Percentiles rank a stretch among this genome's conserved stretches.
Conservation (phyloP, 2,888 invertebrate species). For the Caenorhabditis imperialis region DNA sequence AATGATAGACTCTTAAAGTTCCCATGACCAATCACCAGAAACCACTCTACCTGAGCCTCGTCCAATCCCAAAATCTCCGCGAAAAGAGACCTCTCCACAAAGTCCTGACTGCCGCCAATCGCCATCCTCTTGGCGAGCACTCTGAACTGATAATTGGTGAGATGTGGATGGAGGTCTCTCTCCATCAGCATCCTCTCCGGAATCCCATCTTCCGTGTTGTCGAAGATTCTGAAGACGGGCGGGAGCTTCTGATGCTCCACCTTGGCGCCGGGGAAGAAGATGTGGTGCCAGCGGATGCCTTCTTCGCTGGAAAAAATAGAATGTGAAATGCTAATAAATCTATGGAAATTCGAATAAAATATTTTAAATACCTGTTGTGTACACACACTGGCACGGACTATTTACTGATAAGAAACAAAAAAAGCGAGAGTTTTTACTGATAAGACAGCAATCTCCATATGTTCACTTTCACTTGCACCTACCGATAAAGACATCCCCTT, state of each 20-base stretch:
- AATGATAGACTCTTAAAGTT: too few relatives aligned
- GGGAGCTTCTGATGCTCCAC: conserved; percentile 5
- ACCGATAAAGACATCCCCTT: too few relatives aligned
- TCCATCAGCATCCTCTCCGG: not conserved
- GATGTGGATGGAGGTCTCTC: not conserved
- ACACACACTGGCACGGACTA: conserved; percentile 9
- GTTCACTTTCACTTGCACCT: too few relatives aligned
- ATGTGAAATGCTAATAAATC: not conserved
- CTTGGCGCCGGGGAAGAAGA: conserved; percentile 7
- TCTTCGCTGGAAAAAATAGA: conserved; percentile 22
- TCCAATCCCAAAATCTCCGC: conserved; percentile 21
- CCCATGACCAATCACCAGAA: too few relatives aligned
- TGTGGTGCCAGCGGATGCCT: conserved; percentile 10
- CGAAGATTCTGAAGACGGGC: conserved; percentile 20
- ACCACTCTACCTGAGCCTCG: conserved; percentile 19
- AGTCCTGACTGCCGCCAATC: not conserved
- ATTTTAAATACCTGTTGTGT: too few relatives aligned
- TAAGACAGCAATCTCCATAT: too few relatives aligned
- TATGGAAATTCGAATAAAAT: too few relatives aligned
- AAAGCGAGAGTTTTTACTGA: too few relatives aligned
- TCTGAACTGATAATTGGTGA: conserved; percentile 25
- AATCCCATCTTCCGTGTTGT: conserved; percentile 29
- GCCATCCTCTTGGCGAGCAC: conserved; percentile 27
- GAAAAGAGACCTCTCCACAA: conserved; percentile 7
- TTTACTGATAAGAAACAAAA: too few relatives aligned